Base-by-base conservation (phyloP, 2,113 vertebrate species). In the Spizaetus ornatus region DNA sequence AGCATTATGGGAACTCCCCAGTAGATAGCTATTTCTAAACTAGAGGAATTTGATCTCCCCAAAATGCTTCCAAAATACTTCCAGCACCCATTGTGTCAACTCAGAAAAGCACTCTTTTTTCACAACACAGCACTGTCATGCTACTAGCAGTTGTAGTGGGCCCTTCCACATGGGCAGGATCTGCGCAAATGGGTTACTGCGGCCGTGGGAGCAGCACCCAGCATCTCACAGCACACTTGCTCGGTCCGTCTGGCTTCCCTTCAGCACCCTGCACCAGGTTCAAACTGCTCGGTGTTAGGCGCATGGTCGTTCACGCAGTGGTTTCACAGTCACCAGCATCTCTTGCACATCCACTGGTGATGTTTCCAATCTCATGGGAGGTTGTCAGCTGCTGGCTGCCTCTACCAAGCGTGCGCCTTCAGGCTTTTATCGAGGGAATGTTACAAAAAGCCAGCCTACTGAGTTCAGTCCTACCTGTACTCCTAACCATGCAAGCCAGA, bases 291-390 rank as follows among this genome's bases (percentile, higher is more conserved):
- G 1, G 38, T 32, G 29, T 58, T 12, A 2, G 0, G 4, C 1
- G 1, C 1, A 0, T 4, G 6, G 17, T 48, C 21, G 32, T 66
- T 66, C 8, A 3, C 6, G 1, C 52, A 32, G n/a, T 9, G 10
- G 45, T 86, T 86, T 86, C 36, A 34, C 4, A 5, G 55, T 16
- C 38, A 47, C 29, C 6, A 4, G 43, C 50, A 34, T 38, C 32
- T 52, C 31, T 45, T 84, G 48, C 20, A 16, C n/a, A 21, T 55
- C 32, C 53, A 19, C 52, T 62, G 11, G 25, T 66, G 32, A 45
- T 36, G 19, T 71, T 66, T 78, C 74, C 4, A 3, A 7, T 47
- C 25, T 62, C 18, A 3, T 7, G 18, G 50, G 55, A 61, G 40
- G 23, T 4, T 40, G 61, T 74, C 52, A 40, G 42, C 58, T 72